Percentiles rank a stretch among this genome's conserved stretches.
Conservation (phyloP, 1,140 invertebrate species). For the Drosophila suzukii region DNA sequence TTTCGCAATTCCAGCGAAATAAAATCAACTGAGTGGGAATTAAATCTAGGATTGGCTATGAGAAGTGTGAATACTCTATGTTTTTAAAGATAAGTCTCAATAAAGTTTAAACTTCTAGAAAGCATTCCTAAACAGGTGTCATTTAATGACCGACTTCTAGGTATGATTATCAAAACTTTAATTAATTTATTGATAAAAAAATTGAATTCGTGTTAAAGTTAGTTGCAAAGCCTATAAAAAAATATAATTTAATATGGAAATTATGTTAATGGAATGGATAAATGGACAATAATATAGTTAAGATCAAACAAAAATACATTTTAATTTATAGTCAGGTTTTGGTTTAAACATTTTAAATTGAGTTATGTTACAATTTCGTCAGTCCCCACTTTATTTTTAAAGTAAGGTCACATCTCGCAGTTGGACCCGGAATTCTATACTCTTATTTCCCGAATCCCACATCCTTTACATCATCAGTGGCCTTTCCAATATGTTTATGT, state of each 20-base stretch:
- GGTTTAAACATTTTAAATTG: not conserved
- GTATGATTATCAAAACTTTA: no score
- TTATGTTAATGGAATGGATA: no score
- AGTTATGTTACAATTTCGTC: not conserved
- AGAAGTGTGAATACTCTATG: slow-evolving; percentile 10
- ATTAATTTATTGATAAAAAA: not conserved
- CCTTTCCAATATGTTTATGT: slow-evolving; percentile 74
- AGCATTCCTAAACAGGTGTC: no score
- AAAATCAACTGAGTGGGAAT: slow-evolving; percentile 22
- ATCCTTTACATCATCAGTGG: not conserved
- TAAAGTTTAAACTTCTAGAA: no score
- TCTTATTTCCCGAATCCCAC: not conserved
- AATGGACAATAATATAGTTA: not conserved
- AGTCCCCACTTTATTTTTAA: not conserved
- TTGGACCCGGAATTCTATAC: not conserved
- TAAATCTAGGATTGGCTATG: not conserved
- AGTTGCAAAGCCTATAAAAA: not conserved
- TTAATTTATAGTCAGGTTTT: no score
- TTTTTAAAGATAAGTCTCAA: no score
- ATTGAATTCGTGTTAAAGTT: no score
- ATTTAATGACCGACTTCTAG: no score
- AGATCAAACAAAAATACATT: no score
- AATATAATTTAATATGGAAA: no score
- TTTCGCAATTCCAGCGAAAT: slow-evolving; percentile 56
- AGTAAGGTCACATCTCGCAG: not conserved